phyloP scores from a whole-genome alignment of 2,888 invertebrate genomes.

The Ecliptopera silaceata region DNA sequence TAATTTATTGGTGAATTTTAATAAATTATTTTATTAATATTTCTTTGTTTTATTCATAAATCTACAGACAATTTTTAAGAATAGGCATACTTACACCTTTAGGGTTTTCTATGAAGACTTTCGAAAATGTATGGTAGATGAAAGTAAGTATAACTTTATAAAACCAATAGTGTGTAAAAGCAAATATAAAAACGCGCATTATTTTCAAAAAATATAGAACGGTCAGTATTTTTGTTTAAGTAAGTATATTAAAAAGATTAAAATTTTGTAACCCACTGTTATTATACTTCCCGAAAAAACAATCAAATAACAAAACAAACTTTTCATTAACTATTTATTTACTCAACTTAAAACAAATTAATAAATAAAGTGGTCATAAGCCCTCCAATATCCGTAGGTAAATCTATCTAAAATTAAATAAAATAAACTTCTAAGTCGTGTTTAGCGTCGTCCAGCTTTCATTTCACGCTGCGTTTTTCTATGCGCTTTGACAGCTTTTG shows the following conservation, averaged over 20 bases:
- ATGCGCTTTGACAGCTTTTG: constrained; percentile 8
- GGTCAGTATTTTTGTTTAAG: too few species aligned
- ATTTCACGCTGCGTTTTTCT: constrained; percentile 18
- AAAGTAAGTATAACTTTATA: too few species aligned
- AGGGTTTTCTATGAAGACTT: neutral
- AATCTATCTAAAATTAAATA: constrained; percentile 20
- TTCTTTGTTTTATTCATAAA: constrained; percentile 28
- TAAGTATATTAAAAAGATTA: too few species aligned
- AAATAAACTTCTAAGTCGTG: neutral
- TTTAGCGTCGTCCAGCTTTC: constrained; percentile 10
- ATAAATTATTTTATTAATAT: constrained; percentile 67
- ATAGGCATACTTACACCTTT: too few species aligned
- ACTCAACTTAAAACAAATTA: constrained; percentile 17
- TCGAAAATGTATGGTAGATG: too few species aligned
- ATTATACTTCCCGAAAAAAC: too few species aligned
- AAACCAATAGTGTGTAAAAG: too few species aligned
- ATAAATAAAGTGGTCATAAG: constrained; percentile 7
- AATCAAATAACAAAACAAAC: too few species aligned
- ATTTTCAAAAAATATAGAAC: too few species aligned
- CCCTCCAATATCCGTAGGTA: constrained; percentile 10
- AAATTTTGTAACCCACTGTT: too few species aligned
- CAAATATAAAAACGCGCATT: too few species aligned
- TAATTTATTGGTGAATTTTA: constrained; percentile 70
- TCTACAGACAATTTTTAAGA: too few species aligned
- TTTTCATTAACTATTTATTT: constrained; percentile 1